Conservation (phyloP, 2,888 invertebrate genomes). For the Epiblema foenella region DNA sequence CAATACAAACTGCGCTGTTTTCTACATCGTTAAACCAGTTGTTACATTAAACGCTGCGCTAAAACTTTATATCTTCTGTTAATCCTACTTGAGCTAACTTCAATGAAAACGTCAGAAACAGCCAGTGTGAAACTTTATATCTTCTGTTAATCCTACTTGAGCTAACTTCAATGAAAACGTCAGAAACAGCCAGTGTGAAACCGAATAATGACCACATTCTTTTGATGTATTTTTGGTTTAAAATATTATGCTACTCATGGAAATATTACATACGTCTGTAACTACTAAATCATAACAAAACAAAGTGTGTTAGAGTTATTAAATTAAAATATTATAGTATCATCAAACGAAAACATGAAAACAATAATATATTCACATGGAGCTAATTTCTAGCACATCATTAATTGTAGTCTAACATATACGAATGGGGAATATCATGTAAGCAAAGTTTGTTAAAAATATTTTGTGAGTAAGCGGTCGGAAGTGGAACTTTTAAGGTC, state of each 20-base stretch:
- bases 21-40: constrained; percentile 22
- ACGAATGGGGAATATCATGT: constrained; percentile 9
- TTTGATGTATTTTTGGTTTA: constrained; percentile 18
- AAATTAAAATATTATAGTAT: constrained; percentile 31
- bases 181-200: constrained; percentile 5
- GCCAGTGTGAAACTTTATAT: constrained; percentile 19
- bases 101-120: constrained; percentile 12
- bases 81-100: constrained; percentile 24
- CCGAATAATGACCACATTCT: neutral
- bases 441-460: constrained; percentile 14
- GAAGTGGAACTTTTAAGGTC: constrained; percentile 18
- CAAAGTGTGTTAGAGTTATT: constrained; percentile 17
- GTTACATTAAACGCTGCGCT: constrained; percentile 21
- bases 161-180: constrained; percentile 16
- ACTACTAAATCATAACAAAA: constrained; percentile 30
- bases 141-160: constrained; percentile 27
- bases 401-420: constrained; percentile 24
- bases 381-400: constrained; percentile 16
- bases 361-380: constrained; percentile 26
- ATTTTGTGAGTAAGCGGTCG: constrained; percentile 18
- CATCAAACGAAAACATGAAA: constrained; percentile 32
- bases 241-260: neutral
- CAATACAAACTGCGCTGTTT: constrained; percentile 36
- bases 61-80: constrained; percentile 15
- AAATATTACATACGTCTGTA: constrained; percentile 26